Conservation (phyloP, 2,888 invertebrate species). For the Epistrophe eligans region DNA sequence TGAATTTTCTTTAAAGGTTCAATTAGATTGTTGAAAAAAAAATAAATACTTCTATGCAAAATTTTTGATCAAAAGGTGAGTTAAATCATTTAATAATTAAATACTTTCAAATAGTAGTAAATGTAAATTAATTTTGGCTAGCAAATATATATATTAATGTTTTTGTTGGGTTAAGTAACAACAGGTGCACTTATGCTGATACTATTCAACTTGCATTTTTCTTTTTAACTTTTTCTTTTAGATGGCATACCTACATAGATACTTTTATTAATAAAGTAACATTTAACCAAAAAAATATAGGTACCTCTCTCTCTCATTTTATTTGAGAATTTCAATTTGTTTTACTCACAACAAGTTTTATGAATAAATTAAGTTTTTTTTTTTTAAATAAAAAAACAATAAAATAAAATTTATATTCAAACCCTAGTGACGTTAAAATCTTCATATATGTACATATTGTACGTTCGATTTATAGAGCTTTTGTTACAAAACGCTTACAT, state of each 20-base stretch:
- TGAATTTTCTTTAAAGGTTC: slow-evolving; percentile 17
- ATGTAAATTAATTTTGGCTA: slow-evolving; percentile 2
- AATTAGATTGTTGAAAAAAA: background rate
- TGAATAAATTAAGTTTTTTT: background rate
- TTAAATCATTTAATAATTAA: background rate
- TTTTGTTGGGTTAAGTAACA: slow-evolving; percentile 50
- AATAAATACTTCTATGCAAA: background rate
- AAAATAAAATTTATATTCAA: background rate
- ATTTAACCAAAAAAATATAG: slow-evolving; percentile 24
- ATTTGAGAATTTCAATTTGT: background rate
- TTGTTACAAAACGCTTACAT: background rate
- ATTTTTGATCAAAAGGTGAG: slow-evolving; percentile 40
- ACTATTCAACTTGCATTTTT: slow-evolving; percentile 20
- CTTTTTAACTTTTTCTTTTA: slow-evolving; percentile 47
- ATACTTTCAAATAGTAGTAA: slow-evolving; percentile 14
- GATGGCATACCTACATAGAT: slow-evolving; percentile 4
- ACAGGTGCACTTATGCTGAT: slow-evolving; percentile 52
- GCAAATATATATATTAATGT: slow-evolving; percentile 1
- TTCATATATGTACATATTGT: background rate
- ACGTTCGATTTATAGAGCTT: background rate
- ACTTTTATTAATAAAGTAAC: slow-evolving; percentile 44
- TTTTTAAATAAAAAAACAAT: background rate
- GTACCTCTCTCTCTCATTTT: background rate
- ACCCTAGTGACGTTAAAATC: background rate
- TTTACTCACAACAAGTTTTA: slow-evolving; percentile 6